Percentiles rank a stretch among this genome's conserved stretches.
phyloP scores from a whole-genome alignment of 2,113 vertebrate species.

The Anser brachyrhynchus region DNA sequence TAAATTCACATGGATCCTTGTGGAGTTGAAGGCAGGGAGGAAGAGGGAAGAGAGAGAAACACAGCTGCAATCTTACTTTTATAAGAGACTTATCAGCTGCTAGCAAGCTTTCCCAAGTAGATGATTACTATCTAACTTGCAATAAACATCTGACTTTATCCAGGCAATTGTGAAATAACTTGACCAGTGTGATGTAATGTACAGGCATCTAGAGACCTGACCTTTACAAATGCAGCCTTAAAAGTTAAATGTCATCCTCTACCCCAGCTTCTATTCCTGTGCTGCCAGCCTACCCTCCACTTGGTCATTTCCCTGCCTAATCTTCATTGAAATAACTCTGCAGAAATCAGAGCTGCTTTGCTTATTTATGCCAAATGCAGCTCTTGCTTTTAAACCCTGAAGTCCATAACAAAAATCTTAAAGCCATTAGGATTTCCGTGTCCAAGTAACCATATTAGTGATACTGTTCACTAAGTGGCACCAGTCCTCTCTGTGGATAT shows the following conservation, averaged over 20 bases:
- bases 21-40: neutral
- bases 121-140: neutral
- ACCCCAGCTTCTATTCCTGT: neutral
- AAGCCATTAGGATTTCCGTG: neutral
- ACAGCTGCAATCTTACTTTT: neutral
- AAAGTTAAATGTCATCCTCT: neutral
- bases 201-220: neutral
- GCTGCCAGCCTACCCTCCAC: neutral
- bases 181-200: neutral
- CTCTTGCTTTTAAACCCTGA: neutral
- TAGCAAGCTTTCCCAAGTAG: neutral
- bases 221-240: constrained; percentile 3
- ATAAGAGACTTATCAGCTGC: neutral
- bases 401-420: neutral
- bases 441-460: neutral
- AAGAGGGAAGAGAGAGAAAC: neutral
- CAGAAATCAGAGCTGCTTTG: neutral
- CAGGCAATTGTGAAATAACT: neutral
- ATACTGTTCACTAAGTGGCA: neutral
- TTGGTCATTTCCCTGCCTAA: neutral
- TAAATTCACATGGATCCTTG: neutral
- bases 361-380: neutral
- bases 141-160: neutral
- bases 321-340: neutral
- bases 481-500: neutral